phyloP scores from a whole-genome alignment of 2,113 vertebrate genomes.

The Erinaceus europaeus region DNA sequence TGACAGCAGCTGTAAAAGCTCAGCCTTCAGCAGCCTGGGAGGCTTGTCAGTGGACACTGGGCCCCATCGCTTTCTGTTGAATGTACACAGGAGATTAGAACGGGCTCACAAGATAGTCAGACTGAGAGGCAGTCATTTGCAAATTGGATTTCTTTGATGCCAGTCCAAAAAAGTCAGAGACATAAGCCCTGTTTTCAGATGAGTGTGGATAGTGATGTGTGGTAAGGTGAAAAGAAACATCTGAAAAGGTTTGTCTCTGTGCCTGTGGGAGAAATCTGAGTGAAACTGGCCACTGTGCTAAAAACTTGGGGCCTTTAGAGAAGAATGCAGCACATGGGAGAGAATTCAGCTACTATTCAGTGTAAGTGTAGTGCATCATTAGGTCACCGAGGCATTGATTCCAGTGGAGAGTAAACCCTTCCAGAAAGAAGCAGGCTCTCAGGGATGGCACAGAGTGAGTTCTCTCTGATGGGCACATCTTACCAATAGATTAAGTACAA shows the following conservation, averaged over 20 bases:
- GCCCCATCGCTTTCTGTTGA: background rate
- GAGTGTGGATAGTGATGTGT: too few species aligned
- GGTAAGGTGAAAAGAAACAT: background rate
- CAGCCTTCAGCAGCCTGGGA: background rate
- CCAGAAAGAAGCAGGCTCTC: background rate
- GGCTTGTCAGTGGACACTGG: background rate
- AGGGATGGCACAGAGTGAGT: fast-evolving
- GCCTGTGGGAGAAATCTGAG: background rate
- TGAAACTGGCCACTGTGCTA: background rate
- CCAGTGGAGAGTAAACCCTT: background rate
- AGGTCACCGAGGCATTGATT: background rate
- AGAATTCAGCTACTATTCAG: background rate
- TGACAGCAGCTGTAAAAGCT: conserved; percentile 6
- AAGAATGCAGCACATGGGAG: background rate
- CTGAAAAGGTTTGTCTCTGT: background rate
- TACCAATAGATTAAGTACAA: background rate
- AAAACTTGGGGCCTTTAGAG: background rate
- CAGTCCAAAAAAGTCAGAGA: background rate
- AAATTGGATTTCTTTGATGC: background rate
- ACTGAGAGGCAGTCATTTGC: background rate
- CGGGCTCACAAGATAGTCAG: background rate
- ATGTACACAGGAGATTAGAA: conserved; percentile 28
- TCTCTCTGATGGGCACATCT: background rate
- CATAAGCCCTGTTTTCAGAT: background rate
- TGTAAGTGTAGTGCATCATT: background rate